A percentile compares a stretch with the other conserved stretches of the same genome.
Conservation (phyloP, 2,888 invertebrate species). For the Ptycholaimellus sp. region DNA sequence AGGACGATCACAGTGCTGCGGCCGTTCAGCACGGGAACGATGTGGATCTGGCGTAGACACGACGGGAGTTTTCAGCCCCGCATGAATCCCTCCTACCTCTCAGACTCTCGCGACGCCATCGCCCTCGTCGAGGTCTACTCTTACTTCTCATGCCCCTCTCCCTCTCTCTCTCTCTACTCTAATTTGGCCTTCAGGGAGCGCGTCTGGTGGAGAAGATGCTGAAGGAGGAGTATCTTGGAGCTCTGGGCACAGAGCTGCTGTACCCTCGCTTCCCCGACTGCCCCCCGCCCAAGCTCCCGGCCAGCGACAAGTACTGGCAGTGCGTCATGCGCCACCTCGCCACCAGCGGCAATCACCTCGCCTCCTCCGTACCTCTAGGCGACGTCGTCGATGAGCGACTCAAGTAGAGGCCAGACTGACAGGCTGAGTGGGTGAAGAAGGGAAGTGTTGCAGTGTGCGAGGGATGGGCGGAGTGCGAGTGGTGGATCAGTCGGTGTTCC, state of each 20-base stretch:
- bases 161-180: too few relatives aligned
- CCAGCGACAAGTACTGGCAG: conserved; percentile 4
- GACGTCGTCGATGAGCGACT: not conserved
- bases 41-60: conserved; percentile 7
- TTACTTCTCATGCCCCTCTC: too few relatives aligned
- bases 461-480: conserved; percentile 6
- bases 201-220: conserved; percentile 7
- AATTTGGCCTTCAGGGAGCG: conserved; percentile 5
- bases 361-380: conserved; percentile 4
- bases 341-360: conserved; percentile 6
- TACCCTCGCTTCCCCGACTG: conserved; percentile 6
- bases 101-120: conserved; percentile 5
- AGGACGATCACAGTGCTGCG: conserved; percentile 6
- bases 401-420: not conserved
- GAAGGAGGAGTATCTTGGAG: conserved; percentile 4
- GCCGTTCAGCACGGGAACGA: conserved; percentile 7
- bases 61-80: conserved; percentile 5
- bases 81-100: conserved; percentile 7
- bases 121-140: conserved; percentile 5
- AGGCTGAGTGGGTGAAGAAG: not conserved
- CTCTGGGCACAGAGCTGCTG: conserved; percentile 4
- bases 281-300: conserved; percentile 1
- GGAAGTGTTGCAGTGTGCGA: conserved; percentile 3
- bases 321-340: conserved; percentile 5
- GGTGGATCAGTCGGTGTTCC: conserved; percentile 7